phyloP scores from a whole-genome alignment of 2,113 vertebrate species.

The Copsychus sechellarum region DNA sequence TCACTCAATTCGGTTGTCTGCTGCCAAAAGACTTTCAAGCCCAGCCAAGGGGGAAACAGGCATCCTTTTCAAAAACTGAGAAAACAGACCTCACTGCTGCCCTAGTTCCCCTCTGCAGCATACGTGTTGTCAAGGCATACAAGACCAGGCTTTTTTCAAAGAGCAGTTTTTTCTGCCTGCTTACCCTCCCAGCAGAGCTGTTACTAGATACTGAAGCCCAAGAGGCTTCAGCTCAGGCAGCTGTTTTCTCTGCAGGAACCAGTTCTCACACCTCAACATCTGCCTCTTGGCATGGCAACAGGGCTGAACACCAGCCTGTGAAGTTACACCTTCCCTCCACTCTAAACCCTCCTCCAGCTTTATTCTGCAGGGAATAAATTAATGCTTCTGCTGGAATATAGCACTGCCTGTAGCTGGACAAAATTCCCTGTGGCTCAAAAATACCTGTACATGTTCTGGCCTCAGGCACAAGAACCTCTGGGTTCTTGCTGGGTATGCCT shows the following conservation, averaged over 20 bases:
- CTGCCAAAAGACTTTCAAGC: background rate
- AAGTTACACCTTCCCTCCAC: background rate
- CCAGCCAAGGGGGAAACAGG: background rate
- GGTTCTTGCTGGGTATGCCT: background rate
- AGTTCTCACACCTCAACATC: slow-evolving; percentile 7
- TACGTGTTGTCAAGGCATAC: rapidly evolving
- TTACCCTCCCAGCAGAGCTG: background rate
- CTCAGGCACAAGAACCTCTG: background rate
- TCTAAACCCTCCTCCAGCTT: background rate
- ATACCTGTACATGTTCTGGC: background rate
- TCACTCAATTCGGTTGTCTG: background rate
- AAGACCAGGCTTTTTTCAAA: background rate
- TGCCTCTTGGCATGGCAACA: background rate
- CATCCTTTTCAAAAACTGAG: background rate
- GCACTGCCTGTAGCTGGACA: background rate
- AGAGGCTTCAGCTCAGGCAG: background rate
- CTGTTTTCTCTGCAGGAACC: slow-evolving; percentile 18
- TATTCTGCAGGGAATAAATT: background rate
- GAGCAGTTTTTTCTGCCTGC: background rate
- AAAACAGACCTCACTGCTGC: background rate
- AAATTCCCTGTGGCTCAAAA: background rate
- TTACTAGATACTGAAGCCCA: background rate
- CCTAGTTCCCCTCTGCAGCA: background rate
- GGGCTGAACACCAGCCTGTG: background rate
- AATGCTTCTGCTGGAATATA: background rate